phyloP scores from a whole-genome alignment of 2,113 vertebrate genomes.

The Lagopus leucura region DNA sequence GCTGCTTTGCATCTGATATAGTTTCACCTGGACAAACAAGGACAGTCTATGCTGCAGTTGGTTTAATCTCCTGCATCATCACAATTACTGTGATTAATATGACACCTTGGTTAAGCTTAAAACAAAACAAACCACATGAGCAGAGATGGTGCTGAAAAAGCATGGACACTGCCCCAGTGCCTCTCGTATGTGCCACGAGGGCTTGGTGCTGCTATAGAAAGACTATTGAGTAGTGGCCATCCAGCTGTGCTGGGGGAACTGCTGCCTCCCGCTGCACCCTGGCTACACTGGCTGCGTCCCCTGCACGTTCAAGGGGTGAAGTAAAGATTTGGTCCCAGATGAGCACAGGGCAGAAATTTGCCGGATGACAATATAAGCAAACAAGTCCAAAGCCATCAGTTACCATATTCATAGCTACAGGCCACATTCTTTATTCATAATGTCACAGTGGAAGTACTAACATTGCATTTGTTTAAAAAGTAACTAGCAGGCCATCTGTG shows the following conservation, averaged over 20 bases:
- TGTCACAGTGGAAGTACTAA: constrained; percentile 80
- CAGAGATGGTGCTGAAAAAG: not conserved
- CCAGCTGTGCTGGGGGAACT: fast-evolving
- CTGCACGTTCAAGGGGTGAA: not conserved
- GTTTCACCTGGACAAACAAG: constrained; percentile 1
- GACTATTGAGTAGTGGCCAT: fast-evolving
- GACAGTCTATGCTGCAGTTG: not conserved
- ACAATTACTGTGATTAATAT: not conserved
- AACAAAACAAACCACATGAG: not conserved
- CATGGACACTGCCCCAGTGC: not conserved
- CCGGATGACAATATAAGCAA: not conserved
- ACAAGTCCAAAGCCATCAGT: constrained; percentile 2
- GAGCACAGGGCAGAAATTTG: not conserved
- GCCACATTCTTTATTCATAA: constrained; percentile 75
- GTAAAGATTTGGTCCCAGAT: not conserved
- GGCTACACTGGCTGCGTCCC: not conserved
- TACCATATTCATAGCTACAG: constrained; percentile 36
- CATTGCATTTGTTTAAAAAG: constrained; percentile 86
- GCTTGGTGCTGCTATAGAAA: not conserved
- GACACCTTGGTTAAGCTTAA: not conserved
- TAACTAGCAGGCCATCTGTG: constrained; percentile 83
- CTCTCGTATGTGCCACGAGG: not conserved
- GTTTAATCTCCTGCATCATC: not conserved
- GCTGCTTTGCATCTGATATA: not conserved
- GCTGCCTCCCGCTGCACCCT: not conserved